phyloP scores from a whole-genome alignment of 2,888 invertebrate genomes.

The Nomada goodeniana region DNA sequence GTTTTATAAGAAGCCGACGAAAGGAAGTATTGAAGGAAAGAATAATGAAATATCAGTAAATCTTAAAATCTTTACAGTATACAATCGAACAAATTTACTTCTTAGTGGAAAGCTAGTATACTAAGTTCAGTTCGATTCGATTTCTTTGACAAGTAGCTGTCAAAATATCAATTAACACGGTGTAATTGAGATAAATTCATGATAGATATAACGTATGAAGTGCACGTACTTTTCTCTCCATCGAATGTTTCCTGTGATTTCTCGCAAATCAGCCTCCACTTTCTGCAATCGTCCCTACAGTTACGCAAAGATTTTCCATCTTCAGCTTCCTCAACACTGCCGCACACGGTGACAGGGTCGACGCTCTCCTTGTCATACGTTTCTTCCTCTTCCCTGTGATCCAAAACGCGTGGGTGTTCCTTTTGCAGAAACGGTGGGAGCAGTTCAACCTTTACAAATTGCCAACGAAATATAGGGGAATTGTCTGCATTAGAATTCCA shows the following conservation, averaged over 20 bases:
- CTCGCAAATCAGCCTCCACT: conserved; percentile 16
- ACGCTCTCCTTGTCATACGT: neutral
- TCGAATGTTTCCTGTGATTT: neutral
- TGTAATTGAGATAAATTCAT: neutral
- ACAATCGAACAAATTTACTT: too few relatives aligned
- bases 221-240: neutral
- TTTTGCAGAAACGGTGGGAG: conserved; percentile 33
- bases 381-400: neutral
- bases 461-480: accelerated
- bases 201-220: neutral
- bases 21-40: too few relatives aligned
- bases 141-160: too few relatives aligned
- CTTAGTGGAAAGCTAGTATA: too few relatives aligned
- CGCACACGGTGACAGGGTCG: neutral
- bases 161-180: too few relatives aligned
- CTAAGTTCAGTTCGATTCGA: too few relatives aligned
- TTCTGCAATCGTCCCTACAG: conserved; percentile 33
- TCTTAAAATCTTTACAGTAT: too few relatives aligned
- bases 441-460: neutral
- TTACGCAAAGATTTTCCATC: neutral
- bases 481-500: neutral
- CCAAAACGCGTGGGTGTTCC: neutral
- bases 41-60: too few relatives aligned
- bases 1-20: too few relatives aligned
- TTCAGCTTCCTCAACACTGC: neutral